These are phyloP conservation scores for Diorhabda elongata DNA, from an alignment of 1,140 invertebrate genomes.

Conservation along the genomic window DNA sequence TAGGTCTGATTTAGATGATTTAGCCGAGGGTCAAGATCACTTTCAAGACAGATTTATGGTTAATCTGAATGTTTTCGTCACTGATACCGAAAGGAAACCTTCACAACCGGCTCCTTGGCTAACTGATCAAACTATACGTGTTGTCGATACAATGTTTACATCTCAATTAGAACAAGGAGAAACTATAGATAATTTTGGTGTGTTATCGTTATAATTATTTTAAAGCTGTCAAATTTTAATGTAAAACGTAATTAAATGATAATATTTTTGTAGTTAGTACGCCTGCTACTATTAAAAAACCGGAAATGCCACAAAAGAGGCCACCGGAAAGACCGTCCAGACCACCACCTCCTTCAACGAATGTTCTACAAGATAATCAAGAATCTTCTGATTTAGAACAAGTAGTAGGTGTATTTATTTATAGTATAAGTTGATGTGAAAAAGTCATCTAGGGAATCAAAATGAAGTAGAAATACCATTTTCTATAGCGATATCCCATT, in stretches of 20 bases:
- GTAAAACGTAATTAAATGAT: too few species aligned
- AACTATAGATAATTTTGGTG: constrained; percentile 73
- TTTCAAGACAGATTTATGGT: constrained; percentile 74
- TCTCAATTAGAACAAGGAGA: constrained; percentile 80
- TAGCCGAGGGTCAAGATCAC: constrained; percentile 73
- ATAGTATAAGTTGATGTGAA: too few species aligned
- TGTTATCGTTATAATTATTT: constrained; percentile 26
- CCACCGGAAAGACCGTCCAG: constrained; percentile 27
- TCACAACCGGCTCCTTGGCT: constrained; percentile 73
- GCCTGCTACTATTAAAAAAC: constrained; percentile 23
- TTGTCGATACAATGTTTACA: constrained; percentile 67
- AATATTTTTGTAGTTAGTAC: constrained; percentile 31
- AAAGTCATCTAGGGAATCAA: too few species aligned
- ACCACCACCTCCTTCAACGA: constrained; percentile 45
- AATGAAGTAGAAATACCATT: too few species aligned
- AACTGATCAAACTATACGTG: constrained; percentile 54
- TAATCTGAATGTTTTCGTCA: constrained; percentile 69
- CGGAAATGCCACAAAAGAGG: constrained; percentile 23
- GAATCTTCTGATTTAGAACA: constrained; percentile 35
- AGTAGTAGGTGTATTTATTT: constrained; percentile 2
- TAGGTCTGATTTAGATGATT: constrained; percentile 74
- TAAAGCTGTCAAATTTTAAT: neutral
- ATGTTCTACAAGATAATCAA: constrained; percentile 23
- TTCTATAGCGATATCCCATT: too few species aligned
- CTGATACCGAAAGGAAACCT: constrained; percentile 61